phyloP scores from a whole-genome alignment of 2,888 invertebrate genomes.

The Cactoblastis cactorum region DNA sequence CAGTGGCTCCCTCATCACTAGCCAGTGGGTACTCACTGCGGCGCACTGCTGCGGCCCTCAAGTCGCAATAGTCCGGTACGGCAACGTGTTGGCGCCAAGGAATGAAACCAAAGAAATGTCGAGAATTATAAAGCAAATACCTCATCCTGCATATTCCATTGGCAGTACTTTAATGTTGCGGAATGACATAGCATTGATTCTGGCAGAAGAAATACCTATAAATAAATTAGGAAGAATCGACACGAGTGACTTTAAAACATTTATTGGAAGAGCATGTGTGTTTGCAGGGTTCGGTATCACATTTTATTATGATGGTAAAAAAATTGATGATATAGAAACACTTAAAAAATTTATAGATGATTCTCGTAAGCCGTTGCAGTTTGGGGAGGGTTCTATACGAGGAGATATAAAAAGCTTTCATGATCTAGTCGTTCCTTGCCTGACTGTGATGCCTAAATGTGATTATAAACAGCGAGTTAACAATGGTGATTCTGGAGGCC shows the following conservation, averaged over 20 bases:
- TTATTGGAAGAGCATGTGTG: background rate
- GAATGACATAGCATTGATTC: background rate
- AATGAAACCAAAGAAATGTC: background rate
- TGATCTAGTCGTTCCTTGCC: too few relatives aligned
- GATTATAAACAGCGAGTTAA: background rate
- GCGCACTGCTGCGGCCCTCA: background rate
- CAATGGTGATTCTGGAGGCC: background rate
- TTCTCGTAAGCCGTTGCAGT: background rate
- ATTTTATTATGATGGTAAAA: background rate
- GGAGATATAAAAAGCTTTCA: too few relatives aligned
- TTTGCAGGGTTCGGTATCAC: background rate
- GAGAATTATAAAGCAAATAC: background rate
- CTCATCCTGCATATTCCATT: background rate
- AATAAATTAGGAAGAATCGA: background rate
- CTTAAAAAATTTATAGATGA: background rate
- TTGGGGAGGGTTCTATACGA: background rate
- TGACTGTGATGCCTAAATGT: background rate
- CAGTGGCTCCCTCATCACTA: background rate
- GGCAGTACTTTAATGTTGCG: background rate
- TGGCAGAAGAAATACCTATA: background rate
- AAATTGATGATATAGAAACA: too few relatives aligned
- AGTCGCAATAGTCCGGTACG: background rate
- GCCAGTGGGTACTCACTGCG: background rate
- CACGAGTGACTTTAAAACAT: background rate
- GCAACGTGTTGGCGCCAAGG: background rate